Percentiles rank a stretch among this genome's conserved stretches.
These are phyloP conservation scores for Junonia oenone DNA, from an alignment of 2,888 invertebrate species.

Conservation along the genomic window DNA sequence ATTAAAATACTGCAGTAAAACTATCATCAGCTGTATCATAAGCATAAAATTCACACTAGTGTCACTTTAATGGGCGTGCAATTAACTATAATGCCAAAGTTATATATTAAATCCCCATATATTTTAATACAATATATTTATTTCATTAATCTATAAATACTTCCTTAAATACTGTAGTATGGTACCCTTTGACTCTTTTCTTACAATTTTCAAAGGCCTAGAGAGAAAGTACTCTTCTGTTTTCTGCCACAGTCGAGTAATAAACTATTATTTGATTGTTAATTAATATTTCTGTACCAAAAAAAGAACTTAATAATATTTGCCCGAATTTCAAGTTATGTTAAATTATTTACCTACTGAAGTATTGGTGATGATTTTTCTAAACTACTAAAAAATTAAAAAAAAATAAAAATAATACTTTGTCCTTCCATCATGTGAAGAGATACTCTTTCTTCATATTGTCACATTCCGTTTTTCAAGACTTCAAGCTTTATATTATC, in stretches of 20 bases:
- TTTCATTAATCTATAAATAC: not conserved
- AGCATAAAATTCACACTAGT: too few relatives aligned
- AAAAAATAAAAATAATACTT: not conserved
- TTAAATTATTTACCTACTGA: not conserved
- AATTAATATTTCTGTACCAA: not conserved
- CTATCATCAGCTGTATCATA: too few relatives aligned
- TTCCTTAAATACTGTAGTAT: not conserved
- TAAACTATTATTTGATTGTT: not conserved
- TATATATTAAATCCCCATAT: not conserved
- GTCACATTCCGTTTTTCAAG: conserved; percentile 47
- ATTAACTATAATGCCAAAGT: conserved; percentile 1
- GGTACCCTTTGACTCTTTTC: not conserved
- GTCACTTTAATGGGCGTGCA: not conserved
- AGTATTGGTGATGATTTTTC: not conserved
- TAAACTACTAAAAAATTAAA: not conserved
- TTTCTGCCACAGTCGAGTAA: not conserved
- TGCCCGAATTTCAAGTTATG: not conserved
- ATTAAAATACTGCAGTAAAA: too few relatives aligned
- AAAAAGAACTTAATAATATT: too few relatives aligned
- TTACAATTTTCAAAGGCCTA: not conserved
- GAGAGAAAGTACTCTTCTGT: not conserved
- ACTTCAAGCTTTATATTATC: conserved; percentile 25
- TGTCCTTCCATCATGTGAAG: conserved; percentile 1
- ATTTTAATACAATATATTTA: not conserved
- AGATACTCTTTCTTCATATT: conserved; percentile 25